A percentile compares a stretch with the other conserved stretches of the same genome.
These are phyloP conservation scores for Cryptocephalus moraei DNA, from an alignment of 2,888 invertebrate genomes.

Conservation along the genomic window DNA sequence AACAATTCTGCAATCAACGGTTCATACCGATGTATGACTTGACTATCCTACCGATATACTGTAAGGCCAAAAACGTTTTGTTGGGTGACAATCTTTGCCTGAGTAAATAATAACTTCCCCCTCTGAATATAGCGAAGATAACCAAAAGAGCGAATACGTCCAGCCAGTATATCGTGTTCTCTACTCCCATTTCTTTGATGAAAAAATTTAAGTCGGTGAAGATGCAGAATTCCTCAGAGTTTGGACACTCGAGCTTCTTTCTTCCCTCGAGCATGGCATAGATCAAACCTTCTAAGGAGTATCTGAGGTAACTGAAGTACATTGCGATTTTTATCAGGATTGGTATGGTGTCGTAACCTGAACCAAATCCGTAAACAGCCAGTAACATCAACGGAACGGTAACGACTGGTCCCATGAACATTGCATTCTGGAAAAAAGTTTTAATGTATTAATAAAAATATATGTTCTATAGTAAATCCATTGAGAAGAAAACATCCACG, in stretches of 20 bases:
- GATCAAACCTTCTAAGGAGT: conserved; percentile 58
- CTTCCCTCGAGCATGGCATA: conserved; percentile 69
- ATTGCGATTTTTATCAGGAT: conserved; percentile 71
- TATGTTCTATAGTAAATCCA: too few relatives aligned
- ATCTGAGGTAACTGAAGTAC: conserved; percentile 72
- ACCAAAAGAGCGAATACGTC: conserved; percentile 53
- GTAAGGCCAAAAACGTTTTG: conserved; percentile 60
- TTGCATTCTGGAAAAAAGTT: conserved; percentile 56
- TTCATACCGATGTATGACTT: conserved; percentile 43
- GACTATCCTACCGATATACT: conserved; percentile 58
- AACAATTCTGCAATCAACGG: conserved; percentile 11
- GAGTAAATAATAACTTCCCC: conserved; percentile 60
- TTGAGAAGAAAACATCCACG: too few relatives aligned
- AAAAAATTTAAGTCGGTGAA: conserved; percentile 66
- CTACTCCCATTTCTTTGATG: conserved; percentile 64
- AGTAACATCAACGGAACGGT: conserved; percentile 82
- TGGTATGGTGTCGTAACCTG: conserved; percentile 51
- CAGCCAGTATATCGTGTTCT: conserved; percentile 55
- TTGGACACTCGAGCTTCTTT: conserved; percentile 63
- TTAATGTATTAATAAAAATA: too few relatives aligned
- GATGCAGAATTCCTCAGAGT: conserved; percentile 61
- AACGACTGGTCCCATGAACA: conserved; percentile 81
- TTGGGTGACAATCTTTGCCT: conserved; percentile 60
- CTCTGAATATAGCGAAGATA: conserved; percentile 54
- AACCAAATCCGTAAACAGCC: conserved; percentile 80